phyloP scores from a whole-genome alignment of 2,113 vertebrate genomes.

The Corythornis madagascariensis region DNA sequence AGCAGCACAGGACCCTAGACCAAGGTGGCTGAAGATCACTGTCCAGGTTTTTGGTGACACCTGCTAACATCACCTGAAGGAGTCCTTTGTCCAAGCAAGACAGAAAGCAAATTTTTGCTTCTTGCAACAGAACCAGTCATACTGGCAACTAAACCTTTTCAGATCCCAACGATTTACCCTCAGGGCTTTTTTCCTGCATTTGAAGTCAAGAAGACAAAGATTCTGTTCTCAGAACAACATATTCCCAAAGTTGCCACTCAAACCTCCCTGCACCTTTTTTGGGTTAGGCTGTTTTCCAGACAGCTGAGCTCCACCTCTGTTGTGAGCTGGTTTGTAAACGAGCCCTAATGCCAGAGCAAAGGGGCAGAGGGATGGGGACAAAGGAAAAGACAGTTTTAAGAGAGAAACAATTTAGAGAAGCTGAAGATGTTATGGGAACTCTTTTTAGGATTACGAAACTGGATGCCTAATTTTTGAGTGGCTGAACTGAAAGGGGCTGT shows the following conservation, averaged over 20 bases:
- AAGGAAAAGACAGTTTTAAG: neutral
- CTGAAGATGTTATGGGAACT: neutral
- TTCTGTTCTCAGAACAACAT: neutral
- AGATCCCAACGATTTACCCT: neutral
- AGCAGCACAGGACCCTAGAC: neutral
- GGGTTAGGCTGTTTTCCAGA: neutral
- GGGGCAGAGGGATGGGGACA: neutral
- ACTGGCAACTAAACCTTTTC: neutral
- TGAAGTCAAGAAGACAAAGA: neutral
- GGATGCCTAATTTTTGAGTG: neutral
- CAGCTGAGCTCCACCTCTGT: neutral
- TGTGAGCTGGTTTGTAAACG: neutral
- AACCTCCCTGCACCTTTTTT: neutral
- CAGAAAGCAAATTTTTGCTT: neutral
- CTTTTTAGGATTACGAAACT: neutral
- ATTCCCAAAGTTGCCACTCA: neutral
- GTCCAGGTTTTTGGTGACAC: neutral
- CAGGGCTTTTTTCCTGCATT: neutral
- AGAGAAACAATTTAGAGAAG: neutral
- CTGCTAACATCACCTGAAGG: neutral
- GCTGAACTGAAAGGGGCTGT: neutral
- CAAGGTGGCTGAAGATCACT: neutral
- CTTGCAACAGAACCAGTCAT: neutral
- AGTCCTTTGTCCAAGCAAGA: neutral
- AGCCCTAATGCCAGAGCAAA: neutral